Conservation (phyloP, 2,113 vertebrate genomes). For the Labeo catla region DNA sequence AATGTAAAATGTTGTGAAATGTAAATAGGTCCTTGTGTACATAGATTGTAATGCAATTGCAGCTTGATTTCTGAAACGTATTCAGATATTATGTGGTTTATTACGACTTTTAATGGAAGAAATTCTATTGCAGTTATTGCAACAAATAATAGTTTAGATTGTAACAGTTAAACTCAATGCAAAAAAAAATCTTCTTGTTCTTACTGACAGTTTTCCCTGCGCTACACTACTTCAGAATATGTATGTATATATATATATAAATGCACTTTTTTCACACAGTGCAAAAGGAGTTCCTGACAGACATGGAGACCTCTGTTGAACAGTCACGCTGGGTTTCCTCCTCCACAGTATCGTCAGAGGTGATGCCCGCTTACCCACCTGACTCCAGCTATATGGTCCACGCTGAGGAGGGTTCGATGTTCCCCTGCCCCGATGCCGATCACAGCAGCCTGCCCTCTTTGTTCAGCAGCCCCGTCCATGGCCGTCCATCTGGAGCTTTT, state of each 20-base stretch:
- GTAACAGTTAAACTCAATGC: no score
- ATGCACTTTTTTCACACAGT: background rate
- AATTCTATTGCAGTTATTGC: background rate
- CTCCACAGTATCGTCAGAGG: slow-evolving; percentile 65
- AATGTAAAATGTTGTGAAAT: background rate
- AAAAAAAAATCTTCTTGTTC: background rate
- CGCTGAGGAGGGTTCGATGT: slow-evolving; percentile 66
- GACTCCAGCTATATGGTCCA: slow-evolving; percentile 66
- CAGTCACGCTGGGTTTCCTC: slow-evolving; percentile 69
- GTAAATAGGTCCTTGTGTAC: background rate
- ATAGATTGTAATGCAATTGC: background rate
- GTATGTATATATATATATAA: no score
- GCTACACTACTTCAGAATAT: background rate
- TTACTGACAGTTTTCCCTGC: no score
- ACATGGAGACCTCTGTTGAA: slow-evolving; percentile 61
- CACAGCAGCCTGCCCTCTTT: slow-evolving; percentile 54
- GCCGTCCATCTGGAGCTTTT: slow-evolving; percentile 67
- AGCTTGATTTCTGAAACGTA: background rate
- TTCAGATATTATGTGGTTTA: background rate
- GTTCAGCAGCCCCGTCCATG: slow-evolving; percentile 60
- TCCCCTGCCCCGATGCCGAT: slow-evolving; percentile 69
- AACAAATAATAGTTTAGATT: background rate
- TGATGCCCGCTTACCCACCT: slow-evolving; percentile 63
- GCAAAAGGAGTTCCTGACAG: background rate
- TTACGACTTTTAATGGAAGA: background rate